Conservation (phyloP, 2,113 vertebrate species). For the Gymnobelideus leadbeateri region DNA sequence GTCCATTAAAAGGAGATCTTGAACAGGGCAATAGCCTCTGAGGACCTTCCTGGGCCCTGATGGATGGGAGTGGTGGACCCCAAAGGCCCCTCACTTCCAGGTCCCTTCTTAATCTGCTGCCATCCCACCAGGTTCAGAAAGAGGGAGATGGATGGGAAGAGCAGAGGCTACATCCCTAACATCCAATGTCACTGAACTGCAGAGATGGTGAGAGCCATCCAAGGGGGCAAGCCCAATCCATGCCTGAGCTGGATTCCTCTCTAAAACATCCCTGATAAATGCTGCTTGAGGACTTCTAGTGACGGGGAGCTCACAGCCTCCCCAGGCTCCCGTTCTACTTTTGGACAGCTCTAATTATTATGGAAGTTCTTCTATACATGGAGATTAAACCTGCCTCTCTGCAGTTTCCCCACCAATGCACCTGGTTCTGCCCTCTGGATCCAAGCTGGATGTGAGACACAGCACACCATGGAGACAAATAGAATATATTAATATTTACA, state of each 20-base stretch:
- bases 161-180: background rate
- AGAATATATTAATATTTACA: slow-evolving; percentile 3
- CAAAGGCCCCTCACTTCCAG: background rate
- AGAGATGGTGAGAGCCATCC: background rate
- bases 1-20: too few relatives aligned
- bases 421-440: background rate
- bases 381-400: background rate
- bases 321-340: background rate
- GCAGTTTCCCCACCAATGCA: background rate
- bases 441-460: background rate
- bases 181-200: background rate
- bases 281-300: background rate
- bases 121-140: background rate
- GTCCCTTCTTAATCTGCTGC: background rate
- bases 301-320: background rate
- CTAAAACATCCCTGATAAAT: background rate
- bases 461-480: background rate
- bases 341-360: background rate
- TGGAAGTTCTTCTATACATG: background rate
- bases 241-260: background rate
- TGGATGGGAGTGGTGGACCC: background rate
- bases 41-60: background rate
- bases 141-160: background rate
- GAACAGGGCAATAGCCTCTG: background rate
- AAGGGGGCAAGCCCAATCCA: background rate